Evolutionary conservation across 2,113 vertebrate genomes (phyloP).

Genomic region (Pituophis catenifer): DNA sequence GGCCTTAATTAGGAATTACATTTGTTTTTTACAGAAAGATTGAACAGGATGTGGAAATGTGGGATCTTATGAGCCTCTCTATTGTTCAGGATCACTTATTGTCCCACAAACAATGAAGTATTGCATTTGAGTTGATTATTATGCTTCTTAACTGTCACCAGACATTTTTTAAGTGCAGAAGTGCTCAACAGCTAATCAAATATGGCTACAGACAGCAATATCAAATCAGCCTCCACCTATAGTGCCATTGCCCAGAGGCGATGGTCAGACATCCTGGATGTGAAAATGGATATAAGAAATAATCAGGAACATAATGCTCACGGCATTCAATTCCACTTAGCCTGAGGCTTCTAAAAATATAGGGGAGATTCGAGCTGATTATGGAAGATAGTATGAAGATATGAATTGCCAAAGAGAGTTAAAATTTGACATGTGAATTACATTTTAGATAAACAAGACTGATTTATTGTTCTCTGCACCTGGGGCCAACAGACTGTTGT

Average conservation of each 20-base stretch:
- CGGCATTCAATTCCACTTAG: slow-evolving; percentile 57
- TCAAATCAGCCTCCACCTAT: slow-evolving; percentile 40
- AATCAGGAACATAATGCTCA: slow-evolving; percentile 61
- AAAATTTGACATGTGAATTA: slow-evolving; percentile 41
- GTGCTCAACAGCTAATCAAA: slow-evolving; percentile 31
- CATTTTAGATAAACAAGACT: slow-evolving; percentile 57
- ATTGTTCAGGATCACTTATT: neutral
- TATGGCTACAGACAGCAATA: slow-evolving; percentile 45
- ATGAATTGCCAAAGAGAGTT: slow-evolving; percentile 50
- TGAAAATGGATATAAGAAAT: slow-evolving; percentile 60
- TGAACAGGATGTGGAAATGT: neutral
- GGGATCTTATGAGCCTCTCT: neutral
- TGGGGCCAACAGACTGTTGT: slow-evolving; percentile 24
- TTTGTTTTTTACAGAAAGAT: neutral
- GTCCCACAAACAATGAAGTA: neutral
- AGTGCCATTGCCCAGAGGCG: slow-evolving; percentile 60
- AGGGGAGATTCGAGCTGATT: slow-evolving; percentile 44
- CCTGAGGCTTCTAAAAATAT: slow-evolving; percentile 64
- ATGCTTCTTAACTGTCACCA: slow-evolving; percentile 23
- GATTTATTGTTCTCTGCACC: slow-evolving; percentile 19
- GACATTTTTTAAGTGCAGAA: slow-evolving; percentile 40
- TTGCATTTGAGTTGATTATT: slow-evolving; percentile 10
- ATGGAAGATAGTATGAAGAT: slow-evolving; percentile 40
- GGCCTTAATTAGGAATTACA: neutral
- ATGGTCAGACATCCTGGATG: slow-evolving; percentile 55